Conservation (phyloP, 2,113 vertebrate species). For the Aythya baeri region DNA sequence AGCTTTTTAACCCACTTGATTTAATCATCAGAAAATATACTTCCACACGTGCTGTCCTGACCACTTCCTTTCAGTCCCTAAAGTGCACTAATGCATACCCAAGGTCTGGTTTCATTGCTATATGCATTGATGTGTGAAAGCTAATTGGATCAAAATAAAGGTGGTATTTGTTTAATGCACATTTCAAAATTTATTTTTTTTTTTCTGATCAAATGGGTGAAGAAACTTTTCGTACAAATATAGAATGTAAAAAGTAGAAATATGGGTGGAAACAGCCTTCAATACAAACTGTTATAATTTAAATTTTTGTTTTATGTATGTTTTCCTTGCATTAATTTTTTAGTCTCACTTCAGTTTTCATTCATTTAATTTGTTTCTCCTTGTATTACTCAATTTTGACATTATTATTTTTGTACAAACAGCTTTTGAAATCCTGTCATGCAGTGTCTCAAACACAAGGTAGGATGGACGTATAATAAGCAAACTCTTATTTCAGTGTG, state of each 20-base stretch:
- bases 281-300: slow-evolving; percentile 42
- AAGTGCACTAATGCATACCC: neutral
- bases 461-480: slow-evolving; percentile 84
- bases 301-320: slow-evolving; percentile 77
- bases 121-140: neutral
- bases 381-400: slow-evolving; percentile 85
- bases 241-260: neutral
- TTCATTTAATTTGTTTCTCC: slow-evolving; percentile 89
- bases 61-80: neutral
- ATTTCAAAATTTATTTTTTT: neutral
- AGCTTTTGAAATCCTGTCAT: slow-evolving; percentile 99
- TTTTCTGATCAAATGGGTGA: neutral
- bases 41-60: neutral
- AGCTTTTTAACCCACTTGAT: neutral
- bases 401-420: slow-evolving; percentile 91
- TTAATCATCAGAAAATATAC: neutral
- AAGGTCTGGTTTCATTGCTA: neutral
- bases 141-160: neutral
- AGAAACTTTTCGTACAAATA: neutral
- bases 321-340: slow-evolving; percentile 78
- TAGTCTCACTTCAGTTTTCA: slow-evolving; percentile 81
- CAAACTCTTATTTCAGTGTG: slow-evolving; percentile 68
- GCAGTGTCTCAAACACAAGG: slow-evolving; percentile 97
- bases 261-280: slow-evolving; percentile 24
- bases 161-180: neutral